Base-by-base conservation (phyloP, 2,113 vertebrate species). In the Coptodon bakossiorum region DNA sequence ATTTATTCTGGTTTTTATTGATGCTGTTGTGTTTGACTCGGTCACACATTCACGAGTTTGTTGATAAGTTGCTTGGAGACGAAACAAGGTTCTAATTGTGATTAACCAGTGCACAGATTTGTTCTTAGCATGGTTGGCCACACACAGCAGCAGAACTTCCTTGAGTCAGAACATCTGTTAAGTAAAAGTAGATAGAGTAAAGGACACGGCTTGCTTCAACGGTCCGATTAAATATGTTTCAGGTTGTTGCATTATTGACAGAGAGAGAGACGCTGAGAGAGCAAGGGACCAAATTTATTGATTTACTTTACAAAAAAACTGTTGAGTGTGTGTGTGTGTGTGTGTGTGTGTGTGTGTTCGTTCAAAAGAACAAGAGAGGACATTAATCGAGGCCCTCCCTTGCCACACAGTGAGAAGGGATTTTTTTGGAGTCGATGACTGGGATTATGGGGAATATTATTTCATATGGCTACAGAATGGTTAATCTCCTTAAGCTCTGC, bases 381-480 rank as follows among this genome's bases (percentile, higher is more conserved):
- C 84, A 78, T 84, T 93, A 22, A 61, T 9, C 6, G 7, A 34
- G 76, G 38, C 80, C 52, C 73, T 90, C 73, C 83, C 68, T 79
- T 91, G 80, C 90, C 88, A 88, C 90, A 87, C 89, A 92, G 87
- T 24, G 63, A 92, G 83, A 82, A 52, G 66, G 90, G 85, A 90
- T 91, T 92, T 66, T 53, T 93, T 95, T 27, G 3, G 66, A 92
- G 84, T 91, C 84, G 59, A 11, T 88, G 85, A 88, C 78, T 88
- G 80, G 85, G 92, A 94, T 95, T 95, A 93, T 84, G 80, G 80
- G 66, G 88, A 93, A 90, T 90, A 91, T 94, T 53, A 92, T 94
- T 94, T 93, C 54, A 90, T 93, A 84, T 38, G 8, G 56, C 89
- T 88, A 81, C 57, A 91, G 90, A 92, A 92, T 91, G 78, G 63